These are phyloP conservation scores for Takifugu flavidus DNA, from an alignment of 2,113 vertebrate species.

Conservation along the genomic window DNA sequence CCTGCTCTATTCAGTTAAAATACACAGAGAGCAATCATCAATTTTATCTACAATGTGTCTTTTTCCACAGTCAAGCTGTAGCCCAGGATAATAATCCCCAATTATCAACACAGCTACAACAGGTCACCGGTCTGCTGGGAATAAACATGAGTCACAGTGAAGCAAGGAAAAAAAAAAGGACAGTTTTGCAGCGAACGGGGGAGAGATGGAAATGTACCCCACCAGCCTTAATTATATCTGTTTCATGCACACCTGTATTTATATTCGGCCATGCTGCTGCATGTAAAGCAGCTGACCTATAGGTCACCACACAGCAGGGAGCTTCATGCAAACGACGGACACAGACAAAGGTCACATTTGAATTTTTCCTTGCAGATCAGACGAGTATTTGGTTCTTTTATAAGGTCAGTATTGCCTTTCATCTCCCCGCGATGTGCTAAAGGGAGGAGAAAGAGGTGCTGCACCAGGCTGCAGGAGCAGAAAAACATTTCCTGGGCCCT, in stretches of 20 bases:
- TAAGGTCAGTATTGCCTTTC: neutral
- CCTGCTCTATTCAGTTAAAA: neutral
- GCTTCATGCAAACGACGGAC: slow-evolving; percentile 1
- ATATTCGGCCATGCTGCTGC: slow-evolving; percentile 3
- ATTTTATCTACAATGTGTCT: slow-evolving; percentile 9
- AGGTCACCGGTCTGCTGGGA: slow-evolving; percentile 42
- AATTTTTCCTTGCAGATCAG: slow-evolving; percentile 3
- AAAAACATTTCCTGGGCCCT: neutral
- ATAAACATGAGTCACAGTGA: slow-evolving; percentile 45
- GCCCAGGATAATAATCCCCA: too few species aligned
- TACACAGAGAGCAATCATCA: neutral
- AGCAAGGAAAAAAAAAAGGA: slow-evolving; percentile 23
- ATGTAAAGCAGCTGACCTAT: slow-evolving; percentile 10
- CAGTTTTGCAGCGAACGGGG: slow-evolving; percentile 34
- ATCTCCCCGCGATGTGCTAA: too few species aligned
- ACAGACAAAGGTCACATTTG: slow-evolving; percentile 38
- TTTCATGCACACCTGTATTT: slow-evolving; percentile 14
- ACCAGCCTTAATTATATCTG: slow-evolving; percentile 18
- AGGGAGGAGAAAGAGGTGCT: neutral
- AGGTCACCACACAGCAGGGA: neutral
- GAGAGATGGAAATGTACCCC: slow-evolving; percentile 9
- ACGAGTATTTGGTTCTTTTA: neutral
- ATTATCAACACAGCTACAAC: slow-evolving; percentile 31
- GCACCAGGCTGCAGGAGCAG: neutral
- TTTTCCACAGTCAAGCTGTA: neutral